Base-by-base conservation (phyloP, 2,113 vertebrate genomes). In the Anolis carolinensis region DNA sequence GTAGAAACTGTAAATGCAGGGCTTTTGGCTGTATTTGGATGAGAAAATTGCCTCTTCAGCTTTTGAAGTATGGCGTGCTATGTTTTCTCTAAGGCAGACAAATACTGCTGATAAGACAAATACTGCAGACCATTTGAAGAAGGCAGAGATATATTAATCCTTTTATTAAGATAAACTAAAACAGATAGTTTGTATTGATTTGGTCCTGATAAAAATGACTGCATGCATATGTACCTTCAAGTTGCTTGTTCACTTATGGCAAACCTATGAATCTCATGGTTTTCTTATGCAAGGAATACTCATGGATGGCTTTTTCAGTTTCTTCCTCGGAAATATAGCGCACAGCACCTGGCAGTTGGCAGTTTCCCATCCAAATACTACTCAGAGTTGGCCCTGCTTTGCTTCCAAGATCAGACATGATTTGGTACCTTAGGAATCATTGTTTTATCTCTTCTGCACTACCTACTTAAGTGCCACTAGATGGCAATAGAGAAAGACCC, bases 401-500 rank as follows among this genome's bases (percentile, higher is more conserved):
- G 39, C 39, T 44, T 44, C 39, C 39, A 44, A 44, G 39, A 44
- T 44, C 39, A 44, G 39, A 44, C 39, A 44, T 44, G 39, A 44
- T 44, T 44, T 44, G 39, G 39, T 44, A 5, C 39, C 39, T 44
- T 44, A 18, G 72, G 25, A 32, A 32, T 20, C 7, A 34, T 2
- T 65, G 55, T 16, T 79, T 55, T 36, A 34, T 48, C 44, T 79
- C 20, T 59, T 74, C 39, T 81, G 59, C 18, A 67, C 36, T 25
- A n/a, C 34, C 62, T 55, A 23, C 4, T 2, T 52, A 74, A 75
- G 2, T 44, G 34, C 70, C 87, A 88, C 77, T 68, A 84, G 87
- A 59, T 84, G 76, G 82, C 77, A 84, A 27, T 44, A 75, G 32
- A 14, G 81, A 36, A 79, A 62, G 32, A 67, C 65, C 23, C n/a